Evolutionary conservation across 2,797 vertebrate genomes (phyloP), one percentile per base, ranked within the genome.

Genomic region (Sebastes paucispinis): DNA sequence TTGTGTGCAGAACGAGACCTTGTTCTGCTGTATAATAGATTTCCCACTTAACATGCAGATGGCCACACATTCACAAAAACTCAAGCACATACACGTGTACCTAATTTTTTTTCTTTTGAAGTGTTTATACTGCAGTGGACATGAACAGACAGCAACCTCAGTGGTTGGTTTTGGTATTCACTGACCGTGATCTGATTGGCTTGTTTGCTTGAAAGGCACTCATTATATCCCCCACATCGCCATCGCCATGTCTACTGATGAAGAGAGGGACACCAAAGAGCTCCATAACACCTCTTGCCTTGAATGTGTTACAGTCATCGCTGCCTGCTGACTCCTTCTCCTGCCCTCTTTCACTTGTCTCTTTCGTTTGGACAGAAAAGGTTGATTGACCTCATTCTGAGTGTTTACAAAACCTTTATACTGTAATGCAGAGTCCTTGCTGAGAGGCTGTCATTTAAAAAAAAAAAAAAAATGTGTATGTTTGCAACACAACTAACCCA

Each of bases 1-100:
- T 59, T 32, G 6, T 67, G 73, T 76, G 69, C 55, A 64, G 70
- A 74, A 87, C 18, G n/a, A 85, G 50, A 84, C 73, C 69, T 84
- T 80, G 71, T 84, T 82, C 83, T 65, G 34, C 63, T 75, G 70
- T 77, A 68, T 85, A 86, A 90, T 77, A 85, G 82, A 88, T 85
- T 86, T 79, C 18, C 75, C 70, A 79, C 79, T 88, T 82, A 85
- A 80, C 71, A 89, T 82, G 80, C 60, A 85, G 79, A 88, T 83
- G 69, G 78, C 74, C 67, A 65, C 63, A 32, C 27, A 20, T 43
- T 64, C 54, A 32, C 57, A 54, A 47, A 82, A 71, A 74, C 11
- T 29, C 62, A 50, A 31, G 9, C n/a, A 14, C 55, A 32, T 18
- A 6, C 27, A 50, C 12, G 12, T 5, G 3, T 8, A 63, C 25